Percentiles rank a stretch among this genome's conserved stretches.
phyloP scores from a whole-genome alignment of 2,113 vertebrate genomes.

The Callithrix jacchus region DNA sequence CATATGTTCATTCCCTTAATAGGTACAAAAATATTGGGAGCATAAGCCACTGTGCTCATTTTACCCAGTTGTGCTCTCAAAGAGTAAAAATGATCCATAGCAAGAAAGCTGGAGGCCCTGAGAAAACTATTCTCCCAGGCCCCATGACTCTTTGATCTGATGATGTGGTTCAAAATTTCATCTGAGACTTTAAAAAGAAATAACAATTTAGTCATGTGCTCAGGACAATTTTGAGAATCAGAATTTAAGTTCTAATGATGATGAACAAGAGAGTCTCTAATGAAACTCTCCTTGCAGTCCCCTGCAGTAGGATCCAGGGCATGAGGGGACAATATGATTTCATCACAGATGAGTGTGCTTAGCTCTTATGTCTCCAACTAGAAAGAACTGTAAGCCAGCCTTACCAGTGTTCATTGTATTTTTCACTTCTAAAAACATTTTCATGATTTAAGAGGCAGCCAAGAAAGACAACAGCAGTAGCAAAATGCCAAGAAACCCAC shows the following conservation, averaged over 20 bases:
- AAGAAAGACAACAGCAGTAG: not conserved
- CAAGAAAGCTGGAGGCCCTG: not conserved
- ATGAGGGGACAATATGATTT: not conserved
- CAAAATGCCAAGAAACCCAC: not conserved
- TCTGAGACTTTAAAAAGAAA: not conserved
- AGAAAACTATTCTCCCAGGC: not conserved
- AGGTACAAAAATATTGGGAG: not conserved
- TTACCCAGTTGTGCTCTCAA: not conserved
- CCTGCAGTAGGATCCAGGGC: not conserved
- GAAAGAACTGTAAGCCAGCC: not conserved
- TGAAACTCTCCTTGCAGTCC: not conserved
- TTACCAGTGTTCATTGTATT: not conserved
- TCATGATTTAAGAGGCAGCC: not conserved
- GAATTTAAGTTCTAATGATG: not conserved
- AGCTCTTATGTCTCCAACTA: not conserved
- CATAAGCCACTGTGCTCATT: not conserved
- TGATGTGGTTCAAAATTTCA: conserved; percentile 3
- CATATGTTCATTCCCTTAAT: not conserved
- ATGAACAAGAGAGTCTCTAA: not conserved
- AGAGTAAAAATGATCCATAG: not conserved
- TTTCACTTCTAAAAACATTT: conserved; percentile 11
- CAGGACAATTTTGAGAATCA: not conserved
- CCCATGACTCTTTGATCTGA: not conserved
- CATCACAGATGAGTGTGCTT: not conserved
- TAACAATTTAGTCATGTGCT: not conserved